Evolutionary conservation across 2,113 vertebrate genomes (phyloP).

Genomic region (Rhinopomastus cyanomelas): DNA sequence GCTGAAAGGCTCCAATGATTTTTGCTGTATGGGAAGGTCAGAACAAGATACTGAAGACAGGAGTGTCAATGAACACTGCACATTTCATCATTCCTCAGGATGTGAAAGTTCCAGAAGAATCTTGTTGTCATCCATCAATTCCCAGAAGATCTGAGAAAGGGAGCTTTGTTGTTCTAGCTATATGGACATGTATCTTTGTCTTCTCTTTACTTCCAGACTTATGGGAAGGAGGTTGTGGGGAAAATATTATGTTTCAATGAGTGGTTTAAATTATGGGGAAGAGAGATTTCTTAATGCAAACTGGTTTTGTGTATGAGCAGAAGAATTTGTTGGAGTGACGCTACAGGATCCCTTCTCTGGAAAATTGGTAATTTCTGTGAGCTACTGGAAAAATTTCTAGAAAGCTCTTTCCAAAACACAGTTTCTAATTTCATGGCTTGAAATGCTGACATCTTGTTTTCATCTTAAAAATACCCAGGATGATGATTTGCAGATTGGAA

Average conservation of each 20-base stretch:
- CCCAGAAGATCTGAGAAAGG: not conserved
- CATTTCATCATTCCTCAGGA: not conserved
- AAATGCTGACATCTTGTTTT: conserved; percentile 1
- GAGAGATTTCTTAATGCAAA: not conserved
- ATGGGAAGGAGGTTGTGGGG: not conserved
- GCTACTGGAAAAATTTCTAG: not conserved
- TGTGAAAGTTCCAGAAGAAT: not conserved
- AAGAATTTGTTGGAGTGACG: not conserved
- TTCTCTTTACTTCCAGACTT: not conserved
- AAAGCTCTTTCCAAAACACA: not conserved
- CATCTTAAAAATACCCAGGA: not conserved
- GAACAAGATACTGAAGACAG: not conserved
- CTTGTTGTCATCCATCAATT: not conserved
- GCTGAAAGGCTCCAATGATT: not conserved
- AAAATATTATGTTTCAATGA: not conserved
- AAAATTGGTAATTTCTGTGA: not conserved
- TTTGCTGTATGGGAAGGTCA: not conserved
- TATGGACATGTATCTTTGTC: not conserved
- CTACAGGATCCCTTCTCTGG: not conserved
- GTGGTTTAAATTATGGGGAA: not conserved
- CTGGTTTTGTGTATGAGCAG: not conserved
- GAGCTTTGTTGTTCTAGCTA: not conserved
- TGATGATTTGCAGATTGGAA: not conserved
- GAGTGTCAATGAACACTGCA: not conserved
- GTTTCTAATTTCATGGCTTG: not conserved